Conservation (phyloP, 2,888 invertebrate genomes). For the Aromia moschata region DNA sequence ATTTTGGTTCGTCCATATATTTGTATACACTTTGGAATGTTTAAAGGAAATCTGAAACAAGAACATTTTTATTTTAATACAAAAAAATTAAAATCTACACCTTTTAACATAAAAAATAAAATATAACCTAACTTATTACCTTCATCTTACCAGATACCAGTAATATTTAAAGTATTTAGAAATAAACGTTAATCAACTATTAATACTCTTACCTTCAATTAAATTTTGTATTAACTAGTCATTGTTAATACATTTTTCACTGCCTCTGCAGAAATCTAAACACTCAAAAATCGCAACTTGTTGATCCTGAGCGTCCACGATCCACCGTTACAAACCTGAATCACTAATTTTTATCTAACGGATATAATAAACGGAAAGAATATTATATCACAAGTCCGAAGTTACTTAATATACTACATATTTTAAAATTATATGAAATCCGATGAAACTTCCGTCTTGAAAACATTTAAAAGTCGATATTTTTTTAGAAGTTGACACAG, state of each 20-base stretch:
- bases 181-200: neutral
- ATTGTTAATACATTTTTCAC: no score
- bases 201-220: neutral
- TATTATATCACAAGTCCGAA: no score
- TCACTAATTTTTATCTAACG: conserved; percentile 5
- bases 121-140: conserved; percentile 13
- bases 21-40: conserved; percentile 19
- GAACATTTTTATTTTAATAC: neutral
- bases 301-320: conserved; percentile 11
- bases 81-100: conserved; percentile 1
- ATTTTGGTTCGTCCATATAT: conserved; percentile 53
- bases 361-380: no score
- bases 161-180: neutral
- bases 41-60: conserved; percentile 20
- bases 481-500: no score
- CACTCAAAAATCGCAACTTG: conserved; percentile 23
- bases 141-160: neutral
- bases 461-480: no score
- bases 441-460: no score
- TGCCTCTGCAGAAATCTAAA: neutral
- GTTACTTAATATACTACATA: no score
- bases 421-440: no score
- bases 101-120: neutral
- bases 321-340: conserved; percentile 5
- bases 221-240: neutral